phyloP scores from a whole-genome alignment of 2,888 invertebrate species.

The Plemyria rubiginata region DNA sequence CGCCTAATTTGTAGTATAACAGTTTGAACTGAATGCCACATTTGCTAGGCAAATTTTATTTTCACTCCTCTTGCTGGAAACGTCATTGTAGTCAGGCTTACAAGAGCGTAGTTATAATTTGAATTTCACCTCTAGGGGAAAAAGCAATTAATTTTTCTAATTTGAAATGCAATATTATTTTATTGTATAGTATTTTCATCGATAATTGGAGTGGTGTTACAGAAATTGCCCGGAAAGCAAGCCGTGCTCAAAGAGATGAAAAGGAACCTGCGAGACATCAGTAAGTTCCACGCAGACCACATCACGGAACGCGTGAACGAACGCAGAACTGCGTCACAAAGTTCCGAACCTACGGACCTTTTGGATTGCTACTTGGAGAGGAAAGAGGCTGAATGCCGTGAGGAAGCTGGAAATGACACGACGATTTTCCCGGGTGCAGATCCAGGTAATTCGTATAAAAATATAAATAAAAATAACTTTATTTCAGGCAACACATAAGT shows the following conservation, averaged over 20 bases:
- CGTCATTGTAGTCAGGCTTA: too few relatives aligned
- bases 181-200: background rate
- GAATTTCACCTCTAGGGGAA: too few relatives aligned
- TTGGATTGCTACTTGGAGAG: conserved; percentile 55
- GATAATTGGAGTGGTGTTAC: background rate
- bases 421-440: conserved; percentile 48
- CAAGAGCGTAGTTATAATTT: too few relatives aligned
- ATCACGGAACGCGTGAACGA: conserved; percentile 42
- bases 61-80: too few relatives aligned
- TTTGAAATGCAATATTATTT: too few relatives aligned
- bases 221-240: conserved; percentile 59
- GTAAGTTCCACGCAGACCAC: conserved; percentile 52
- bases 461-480: too few relatives aligned
- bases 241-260: conserved; percentile 71
- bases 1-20: too few relatives aligned
- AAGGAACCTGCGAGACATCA: conserved; percentile 64
- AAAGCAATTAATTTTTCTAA: too few relatives aligned
- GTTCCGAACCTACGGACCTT: conserved; percentile 50
- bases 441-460: conserved; percentile 45
- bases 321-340: conserved; percentile 27
- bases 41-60: too few relatives aligned
- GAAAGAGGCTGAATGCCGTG: conserved; percentile 10
- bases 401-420: conserved; percentile 2
- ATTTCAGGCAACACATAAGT: too few relatives aligned
- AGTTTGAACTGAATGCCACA: too few relatives aligned